Conservation (phyloP, 2,888 invertebrate genomes). For the Acanthacorydalis orientalis region DNA sequence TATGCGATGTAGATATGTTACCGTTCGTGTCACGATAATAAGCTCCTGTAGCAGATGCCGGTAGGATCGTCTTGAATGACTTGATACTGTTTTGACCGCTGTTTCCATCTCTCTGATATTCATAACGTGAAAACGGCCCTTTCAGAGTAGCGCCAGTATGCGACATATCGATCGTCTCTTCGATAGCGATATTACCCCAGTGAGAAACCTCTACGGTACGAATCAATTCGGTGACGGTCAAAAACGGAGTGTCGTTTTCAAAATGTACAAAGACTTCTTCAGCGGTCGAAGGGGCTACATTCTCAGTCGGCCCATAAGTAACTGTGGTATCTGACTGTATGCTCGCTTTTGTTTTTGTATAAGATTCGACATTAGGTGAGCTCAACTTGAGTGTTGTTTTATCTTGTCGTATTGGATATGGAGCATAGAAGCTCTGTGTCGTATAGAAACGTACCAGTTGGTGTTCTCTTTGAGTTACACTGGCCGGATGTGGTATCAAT, state of each 20-base stretch:
- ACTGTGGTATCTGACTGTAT: slow-evolving; percentile 64
- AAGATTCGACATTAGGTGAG: slow-evolving; percentile 65
- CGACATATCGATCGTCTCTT: slow-evolving; percentile 80
- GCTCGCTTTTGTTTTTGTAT: slow-evolving; percentile 66
- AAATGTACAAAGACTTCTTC: slow-evolving; percentile 68
- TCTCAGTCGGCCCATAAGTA: slow-evolving; percentile 76
- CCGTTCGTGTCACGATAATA: slow-evolving; percentile 98
- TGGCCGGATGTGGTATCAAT: slow-evolving; percentile 68
- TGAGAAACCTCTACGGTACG: slow-evolving; percentile 91
- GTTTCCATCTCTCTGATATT: slow-evolving; percentile 86
- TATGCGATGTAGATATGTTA: slow-evolving; percentile 95
- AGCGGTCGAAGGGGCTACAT: slow-evolving; percentile 37
- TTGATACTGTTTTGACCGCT: slow-evolving; percentile 80
- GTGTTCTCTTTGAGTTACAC: slow-evolving; percentile 83
- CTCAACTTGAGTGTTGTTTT: slow-evolving; percentile 64
- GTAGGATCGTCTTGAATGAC: slow-evolving; percentile 72
- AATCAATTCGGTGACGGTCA: slow-evolving; percentile 78
- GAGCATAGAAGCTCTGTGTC: slow-evolving; percentile 66
- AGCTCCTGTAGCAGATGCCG: slow-evolving; percentile 83
- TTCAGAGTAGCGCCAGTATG: slow-evolving; percentile 89
- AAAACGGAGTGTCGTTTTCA: slow-evolving; percentile 91
- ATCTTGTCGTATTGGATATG: slow-evolving; percentile 66
- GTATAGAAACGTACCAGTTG: slow-evolving; percentile 82
- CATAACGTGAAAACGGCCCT: slow-evolving; percentile 91
- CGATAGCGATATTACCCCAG: slow-evolving; percentile 98